Evolutionary conservation across 1,140 invertebrate genomes (phyloP), one percentile per base, ranked within the genome.

Genomic region (Drosophila quadrilineata): DNA sequence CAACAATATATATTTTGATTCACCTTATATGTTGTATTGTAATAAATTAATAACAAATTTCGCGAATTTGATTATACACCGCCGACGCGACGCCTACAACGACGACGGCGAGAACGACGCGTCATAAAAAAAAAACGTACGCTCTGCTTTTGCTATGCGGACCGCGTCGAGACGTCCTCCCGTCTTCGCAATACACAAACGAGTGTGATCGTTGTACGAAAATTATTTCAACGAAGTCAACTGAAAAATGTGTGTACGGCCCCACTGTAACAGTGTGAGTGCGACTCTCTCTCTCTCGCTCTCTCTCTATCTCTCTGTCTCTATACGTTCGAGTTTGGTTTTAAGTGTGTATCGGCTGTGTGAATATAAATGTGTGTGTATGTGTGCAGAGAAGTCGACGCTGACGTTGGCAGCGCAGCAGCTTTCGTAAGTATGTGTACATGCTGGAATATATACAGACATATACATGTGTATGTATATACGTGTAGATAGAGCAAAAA

Each of bases 191-290:
- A 87, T 82, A 87, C 71, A 77, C 66, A 88, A 84, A 87, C 74
- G 76, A 88, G 80, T 88, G 87, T 80, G 87, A 88, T 88, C 87
- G 87, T 88, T 86, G 82, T 88, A 88, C 85, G 85, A 88, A 88
- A 88, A 88, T 86, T 86, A 88, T 86, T 88, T 85, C 71, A 71
- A 76, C 87, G 82, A 84, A 88, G 85, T 88, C 85, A 75, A 84
- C 79, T 77, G 79, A 79, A 84, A 84, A 85, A 74, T 85, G 66
- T 85, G 65, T 77, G 65, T n/a, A n/a, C 70, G 68, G 38, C n/a
- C n/a, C n/a, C 52, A 35, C 56, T 56, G 33, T 33, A 45, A 68
- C 58, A 45, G 6, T 56, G 8, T 54, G 16, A 46, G 36, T 35
- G 38, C 16, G 22, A n/a, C n/a, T n/a, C n/a, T n/a, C n/a, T n/a